Base-by-base conservation (phyloP, 2,888 invertebrate species). In the Gandaritis pyraliata region DNA sequence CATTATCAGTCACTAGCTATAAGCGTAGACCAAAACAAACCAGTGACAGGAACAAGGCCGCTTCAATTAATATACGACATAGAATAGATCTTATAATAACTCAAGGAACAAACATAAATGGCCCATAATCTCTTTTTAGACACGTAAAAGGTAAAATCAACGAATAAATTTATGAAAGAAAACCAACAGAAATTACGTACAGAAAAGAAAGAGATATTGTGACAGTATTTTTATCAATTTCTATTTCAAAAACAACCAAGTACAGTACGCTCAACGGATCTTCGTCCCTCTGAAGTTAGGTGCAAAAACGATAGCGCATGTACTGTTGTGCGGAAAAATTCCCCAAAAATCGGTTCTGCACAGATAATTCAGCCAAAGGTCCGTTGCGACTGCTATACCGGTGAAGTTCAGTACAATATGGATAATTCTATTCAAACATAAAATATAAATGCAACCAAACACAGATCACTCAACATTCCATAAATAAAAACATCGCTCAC, bases 391-490 rank as follows among this genome's bases (percentile, higher is more conserved):
- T n/a, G n/a, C n/a, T n/a, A n/a, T n/a, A 10, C 11, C 16, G 16
- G 0, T 43, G 16, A 16, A 43, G 8, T 0, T 43, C 43, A 15
- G 8, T 43, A 43, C 30, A 49, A 57, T 30, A 7, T 38, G 11
- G 18, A 38, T 11, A 47, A 16, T 48, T 15, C 39, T 39, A 39
- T 41, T 36, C 30, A 50, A 55, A 47, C 54, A 39, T 55, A 51
- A 39, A 59, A 76, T 74, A 85, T 87, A 89, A 89, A 90, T 90
- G 90, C 90, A 81, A 79, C 74, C 80, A 82, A 82, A 76, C 78
- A 77, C 71, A 74, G 78, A 72, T 72, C 77, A 68, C 72, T 74
- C 75, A 82, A 83, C 81, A 81, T 75, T 74, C 79, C 75, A 81
- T 78, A 81, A 82, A 83, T 80, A 80, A 80, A 72, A 29, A 58